Base-by-base conservation (phyloP, 2,113 vertebrate genomes). In the Oxyruncus cristatus region DNA sequence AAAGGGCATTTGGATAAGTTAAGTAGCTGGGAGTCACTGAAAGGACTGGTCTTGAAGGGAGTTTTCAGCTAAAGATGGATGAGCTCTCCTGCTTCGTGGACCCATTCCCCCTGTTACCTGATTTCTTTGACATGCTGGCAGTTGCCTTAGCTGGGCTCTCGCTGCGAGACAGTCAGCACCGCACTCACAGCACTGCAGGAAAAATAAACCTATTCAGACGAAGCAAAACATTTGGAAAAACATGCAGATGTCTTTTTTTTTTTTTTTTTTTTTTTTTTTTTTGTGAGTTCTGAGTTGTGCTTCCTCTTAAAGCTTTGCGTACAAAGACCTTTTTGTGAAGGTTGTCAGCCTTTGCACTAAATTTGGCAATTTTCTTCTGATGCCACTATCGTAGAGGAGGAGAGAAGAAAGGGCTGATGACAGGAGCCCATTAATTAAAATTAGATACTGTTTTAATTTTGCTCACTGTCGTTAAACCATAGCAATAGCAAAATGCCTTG, bases 51-150 rank as follows among this genome's bases (percentile, higher is more conserved):
- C 85, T 91, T 67, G 79, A 66, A 80, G 70, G 89, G 79, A 93
- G 58, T 70, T 83, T 89, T 92, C 68, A 65, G 56, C 47, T 93
- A 83, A 97, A 98, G 97, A 98, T 96, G 95, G 97, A 98, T 97
- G 90, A 96, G 87, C 85, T 97, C 78, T 88, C 76, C 94, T 92
- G 75, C 28, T 75, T 80, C 28, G 35, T 78, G 94, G 95, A 90
- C 85, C 94, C 30, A 0, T 68, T 96, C 92, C 79, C 76, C 41
- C 37, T 8, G 85, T 93, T 95, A 83, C 94, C 93, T 80, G 85
- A 79, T 63, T 96, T 89, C 55, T 85, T 88, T 94, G 82, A 91
- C 93, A 39, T 83, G 67, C 62, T 88, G 94, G 96, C 82, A 94
- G 82, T 66, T 6, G 33, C 65, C 78, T 89, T 55, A 13, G 61